Evolutionary conservation across 2,113 vertebrate species (phyloP).

Genomic region (Austrofundulus limnaeus): DNA sequence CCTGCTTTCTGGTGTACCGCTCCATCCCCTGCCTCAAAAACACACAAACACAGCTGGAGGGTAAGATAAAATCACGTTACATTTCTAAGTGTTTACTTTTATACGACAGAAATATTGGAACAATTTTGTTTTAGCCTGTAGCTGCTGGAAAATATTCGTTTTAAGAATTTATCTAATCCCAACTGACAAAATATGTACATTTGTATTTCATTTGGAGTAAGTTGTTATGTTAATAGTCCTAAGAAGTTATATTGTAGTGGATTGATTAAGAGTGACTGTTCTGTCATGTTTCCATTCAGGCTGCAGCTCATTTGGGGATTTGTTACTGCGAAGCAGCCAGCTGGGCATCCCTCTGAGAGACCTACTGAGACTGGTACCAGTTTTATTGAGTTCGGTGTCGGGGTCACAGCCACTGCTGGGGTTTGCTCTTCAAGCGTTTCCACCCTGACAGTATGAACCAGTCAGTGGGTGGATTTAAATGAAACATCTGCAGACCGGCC

Average conservation of each 20-base stretch:
- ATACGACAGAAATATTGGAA: too few species aligned
- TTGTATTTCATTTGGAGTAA: too few species aligned
- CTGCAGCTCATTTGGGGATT: constrained; percentile 84
- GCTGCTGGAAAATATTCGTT: too few species aligned
- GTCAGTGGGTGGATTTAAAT: neutral
- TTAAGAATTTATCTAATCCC: too few species aligned
- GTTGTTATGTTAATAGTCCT: neutral
- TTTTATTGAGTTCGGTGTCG: constrained; percentile 75
- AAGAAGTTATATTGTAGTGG: rapidly evolving
- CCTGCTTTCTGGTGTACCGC: constrained; percentile 92
- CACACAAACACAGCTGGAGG: constrained; percentile 81
- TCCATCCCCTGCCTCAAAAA: constrained; percentile 84
- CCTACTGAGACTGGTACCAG: constrained; percentile 84
- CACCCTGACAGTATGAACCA: constrained; percentile 16
- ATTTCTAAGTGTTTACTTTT: too few species aligned
- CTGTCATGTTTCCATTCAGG: constrained; percentile 72
- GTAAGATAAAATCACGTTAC: constrained; percentile 67
- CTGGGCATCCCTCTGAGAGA: constrained; percentile 87
- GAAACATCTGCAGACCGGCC: neutral
- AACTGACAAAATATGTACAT: too few species aligned
- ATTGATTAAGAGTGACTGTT: neutral
- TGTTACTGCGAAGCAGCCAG: constrained; percentile 83
- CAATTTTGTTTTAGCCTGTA: too few species aligned
- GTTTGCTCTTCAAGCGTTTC: constrained; percentile 40
- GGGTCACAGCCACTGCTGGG: constrained; percentile 18